phyloP scores from a whole-genome alignment of 2,113 vertebrate species.

The Stegostoma tigrinum region DNA sequence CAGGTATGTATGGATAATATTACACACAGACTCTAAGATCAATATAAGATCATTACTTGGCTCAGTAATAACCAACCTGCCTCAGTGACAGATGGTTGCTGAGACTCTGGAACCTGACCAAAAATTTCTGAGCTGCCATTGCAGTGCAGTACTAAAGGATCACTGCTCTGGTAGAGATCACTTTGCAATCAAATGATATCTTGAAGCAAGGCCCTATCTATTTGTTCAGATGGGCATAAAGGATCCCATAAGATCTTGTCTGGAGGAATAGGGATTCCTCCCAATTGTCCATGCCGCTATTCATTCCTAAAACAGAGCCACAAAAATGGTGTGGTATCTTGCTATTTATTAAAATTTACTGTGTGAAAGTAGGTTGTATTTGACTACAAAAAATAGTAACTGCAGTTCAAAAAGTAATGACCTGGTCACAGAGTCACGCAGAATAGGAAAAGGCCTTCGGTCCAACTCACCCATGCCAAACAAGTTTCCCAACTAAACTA shows the following conservation, averaged over 20 bases:
- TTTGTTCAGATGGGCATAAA: background rate
- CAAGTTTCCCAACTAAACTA: too few species aligned
- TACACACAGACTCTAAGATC: background rate
- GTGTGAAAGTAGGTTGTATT: background rate
- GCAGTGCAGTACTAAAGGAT: background rate
- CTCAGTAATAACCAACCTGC: background rate
- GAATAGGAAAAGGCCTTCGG: too few species aligned
- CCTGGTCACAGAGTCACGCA: too few species aligned
- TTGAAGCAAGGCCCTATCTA: background rate
- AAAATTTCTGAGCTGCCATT: background rate
- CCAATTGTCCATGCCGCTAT: background rate
- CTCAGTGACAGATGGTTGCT: background rate
- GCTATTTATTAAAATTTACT: background rate
- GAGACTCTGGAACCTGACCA: background rate
- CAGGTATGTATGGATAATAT: background rate
- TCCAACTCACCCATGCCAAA: too few species aligned
- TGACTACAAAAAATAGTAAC: background rate
- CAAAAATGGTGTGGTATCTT: background rate
- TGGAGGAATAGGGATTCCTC: background rate
- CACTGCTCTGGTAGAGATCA: background rate
- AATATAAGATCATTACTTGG: background rate
- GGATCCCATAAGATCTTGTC: background rate
- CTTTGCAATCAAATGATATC: background rate
- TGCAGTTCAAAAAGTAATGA: background rate
- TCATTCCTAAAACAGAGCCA: background rate